Evolutionary conservation across 2,888 invertebrate genomes (phyloP), one percentile per base, ranked within the genome.

Genomic region (Scrobipalpa costella): DNA sequence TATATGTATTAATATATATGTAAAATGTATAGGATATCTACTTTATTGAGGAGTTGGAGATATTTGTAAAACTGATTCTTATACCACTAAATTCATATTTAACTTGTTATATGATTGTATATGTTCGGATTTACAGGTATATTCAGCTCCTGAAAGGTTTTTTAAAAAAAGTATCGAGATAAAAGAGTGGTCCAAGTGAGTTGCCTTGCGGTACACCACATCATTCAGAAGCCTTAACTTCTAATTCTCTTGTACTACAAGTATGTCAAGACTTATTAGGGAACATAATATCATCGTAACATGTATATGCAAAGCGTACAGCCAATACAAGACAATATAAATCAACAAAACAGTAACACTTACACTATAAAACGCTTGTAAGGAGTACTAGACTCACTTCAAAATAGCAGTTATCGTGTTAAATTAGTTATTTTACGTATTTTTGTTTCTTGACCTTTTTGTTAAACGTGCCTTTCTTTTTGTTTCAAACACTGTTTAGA

Each of bases 381-480:
- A 82, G 79, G 88, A 89, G 90, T 90, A 79, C 79, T 91, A 91
- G 90, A 90, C 89, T 90, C 90, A 78, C 78, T 82, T 81, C 77
- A 79, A 77, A 49, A 85, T 90, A 89, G 90, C 80, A 85, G 85
- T 90, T 86, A 85, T 88, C 84, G 90, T 90, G 85, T 86, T 87
- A 78, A 79, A 75, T 87, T 89, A 88, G 86, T 90, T 90, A 77
- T 85, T 84, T 87, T 89, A 81, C 70, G 78, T 84, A 79, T 76
- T 75, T 76, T 73, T 77, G 79, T 84, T 86, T 82, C 71, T 81
- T 76, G 71, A 79, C 52, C 47, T 71, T 73, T 81, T 81, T 81
- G 68, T 81, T 87, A 83, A 84, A 83, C 88, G 85, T 90, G 88
- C 90, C 90, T 89, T 73, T 86, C n/a, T n/a, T 52, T 87, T 90